A percentile compares a stretch with the other conserved stretches of the same genome.
phyloP scores from a whole-genome alignment of 2,797 vertebrate species.

The Labroides dimidiatus region DNA sequence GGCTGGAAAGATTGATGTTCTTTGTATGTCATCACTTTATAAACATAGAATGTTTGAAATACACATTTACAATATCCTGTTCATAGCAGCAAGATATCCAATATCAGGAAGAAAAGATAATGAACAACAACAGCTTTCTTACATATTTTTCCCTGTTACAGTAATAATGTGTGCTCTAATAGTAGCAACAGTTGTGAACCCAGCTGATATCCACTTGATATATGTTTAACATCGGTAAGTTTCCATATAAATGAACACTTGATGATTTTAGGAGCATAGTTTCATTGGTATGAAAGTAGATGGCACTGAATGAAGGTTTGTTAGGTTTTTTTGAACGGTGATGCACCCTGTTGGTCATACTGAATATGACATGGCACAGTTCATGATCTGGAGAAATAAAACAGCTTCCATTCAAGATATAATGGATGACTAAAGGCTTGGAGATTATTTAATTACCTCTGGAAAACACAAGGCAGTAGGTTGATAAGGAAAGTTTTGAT shows the following conservation, averaged over 20 bases:
- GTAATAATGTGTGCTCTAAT: neutral
- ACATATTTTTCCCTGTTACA: neutral
- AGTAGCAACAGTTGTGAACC: neutral
- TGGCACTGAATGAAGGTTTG: neutral
- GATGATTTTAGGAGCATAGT: neutral
- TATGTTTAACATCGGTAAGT: neutral
- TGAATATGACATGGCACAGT: constrained; percentile 19
- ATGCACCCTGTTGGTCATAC: constrained; percentile 62
- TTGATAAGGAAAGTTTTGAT: too few species aligned
- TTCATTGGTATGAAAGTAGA: neutral
- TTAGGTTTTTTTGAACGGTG: constrained; percentile 30
- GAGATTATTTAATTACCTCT: neutral
- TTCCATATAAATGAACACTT: neutral
- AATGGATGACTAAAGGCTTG: neutral
- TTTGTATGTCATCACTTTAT: neutral
- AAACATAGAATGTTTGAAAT: neutral
- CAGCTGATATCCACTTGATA: neutral
- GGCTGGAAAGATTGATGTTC: too few species aligned
- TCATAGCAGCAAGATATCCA: neutral
- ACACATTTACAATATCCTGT: neutral
- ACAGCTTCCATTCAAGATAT: neutral
- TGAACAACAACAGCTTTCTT: neutral
- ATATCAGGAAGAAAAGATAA: neutral
- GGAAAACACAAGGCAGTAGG: neutral
- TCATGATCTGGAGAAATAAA: neutral